Evolutionary conservation across 1,140 invertebrate genomes (phyloP).

Genomic region (Uloborus diversus): DNA sequence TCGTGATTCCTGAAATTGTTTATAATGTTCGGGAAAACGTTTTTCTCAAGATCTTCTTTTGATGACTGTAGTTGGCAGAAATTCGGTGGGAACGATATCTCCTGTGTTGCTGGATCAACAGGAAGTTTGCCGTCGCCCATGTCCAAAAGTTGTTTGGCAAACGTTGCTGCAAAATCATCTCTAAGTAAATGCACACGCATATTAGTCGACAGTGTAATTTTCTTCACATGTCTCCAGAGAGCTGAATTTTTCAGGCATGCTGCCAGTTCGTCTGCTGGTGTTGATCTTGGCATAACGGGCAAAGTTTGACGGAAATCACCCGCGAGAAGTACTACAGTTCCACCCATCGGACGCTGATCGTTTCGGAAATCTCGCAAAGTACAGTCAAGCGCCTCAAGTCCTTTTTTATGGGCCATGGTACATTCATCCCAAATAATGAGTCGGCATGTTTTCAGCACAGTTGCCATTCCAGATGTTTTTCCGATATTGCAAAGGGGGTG

Average conservation of each 20-base stretch:
- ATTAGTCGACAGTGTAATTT: not conserved
- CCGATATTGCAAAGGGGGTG: constrained; percentile 49
- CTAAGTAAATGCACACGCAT: not conserved
- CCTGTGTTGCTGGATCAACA: not conserved
- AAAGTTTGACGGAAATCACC: constrained; percentile 68
- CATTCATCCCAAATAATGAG: constrained; percentile 25
- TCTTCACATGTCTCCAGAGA: not conserved
- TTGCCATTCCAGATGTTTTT: not conserved
- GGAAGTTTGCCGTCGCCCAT: not conserved
- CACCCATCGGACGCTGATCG: constrained; percentile 43
- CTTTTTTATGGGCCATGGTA: constrained; percentile 1
- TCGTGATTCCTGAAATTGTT: constrained; percentile 25
- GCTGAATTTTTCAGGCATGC: not conserved
- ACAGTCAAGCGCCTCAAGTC: not conserved
- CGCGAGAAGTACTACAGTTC: constrained; percentile 63
- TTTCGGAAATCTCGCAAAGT: constrained; percentile 4
- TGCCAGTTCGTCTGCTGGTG: constrained; percentile 2
- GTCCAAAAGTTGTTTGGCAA: not conserved
- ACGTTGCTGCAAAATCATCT: not conserved
- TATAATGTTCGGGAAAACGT: constrained; percentile 24
- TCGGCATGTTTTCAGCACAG: not conserved
- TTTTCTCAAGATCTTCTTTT: not conserved
- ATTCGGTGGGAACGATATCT: constrained; percentile 23
- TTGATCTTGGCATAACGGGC: constrained; percentile 61
- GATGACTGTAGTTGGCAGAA: constrained; percentile 16